These are phyloP conservation scores for Pogona vitticeps DNA, from an alignment of 2,113 vertebrate species.

Conservation along the genomic window DNA sequence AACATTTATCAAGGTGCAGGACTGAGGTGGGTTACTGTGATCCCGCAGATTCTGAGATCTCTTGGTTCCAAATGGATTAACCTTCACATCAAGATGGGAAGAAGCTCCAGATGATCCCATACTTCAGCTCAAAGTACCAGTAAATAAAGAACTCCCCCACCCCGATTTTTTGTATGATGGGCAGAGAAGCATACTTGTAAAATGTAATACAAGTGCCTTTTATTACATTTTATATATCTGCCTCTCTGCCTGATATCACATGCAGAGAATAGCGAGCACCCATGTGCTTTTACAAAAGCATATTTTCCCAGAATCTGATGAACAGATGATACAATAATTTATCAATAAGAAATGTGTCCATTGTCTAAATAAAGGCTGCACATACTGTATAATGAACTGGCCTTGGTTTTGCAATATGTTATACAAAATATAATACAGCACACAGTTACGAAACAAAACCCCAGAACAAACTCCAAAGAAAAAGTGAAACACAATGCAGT, in stretches of 20 bases:
- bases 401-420: neutral
- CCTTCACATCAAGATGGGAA: neutral
- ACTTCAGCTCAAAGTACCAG: neutral
- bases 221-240: neutral
- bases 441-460: neutral
- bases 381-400: neutral
- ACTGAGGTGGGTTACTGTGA: neutral
- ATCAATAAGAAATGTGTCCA: conserved; percentile 1
- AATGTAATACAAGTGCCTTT: neutral
- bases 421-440: neutral
- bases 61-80: neutral
- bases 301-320: neutral
- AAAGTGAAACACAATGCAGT: neutral
- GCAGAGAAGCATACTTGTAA: neutral
- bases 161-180: neutral
- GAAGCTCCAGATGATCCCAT: neutral
- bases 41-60: neutral
- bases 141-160: neutral
- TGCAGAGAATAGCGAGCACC: neutral
- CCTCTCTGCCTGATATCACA: neutral
- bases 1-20: neutral
- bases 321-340: neutral
- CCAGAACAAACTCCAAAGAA: neutral
- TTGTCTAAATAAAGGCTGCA: neutral
- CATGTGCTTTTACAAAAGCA: neutral